phyloP scores from a whole-genome alignment of 2,888 invertebrate genomes.

The Cerceris rybyensis region DNA sequence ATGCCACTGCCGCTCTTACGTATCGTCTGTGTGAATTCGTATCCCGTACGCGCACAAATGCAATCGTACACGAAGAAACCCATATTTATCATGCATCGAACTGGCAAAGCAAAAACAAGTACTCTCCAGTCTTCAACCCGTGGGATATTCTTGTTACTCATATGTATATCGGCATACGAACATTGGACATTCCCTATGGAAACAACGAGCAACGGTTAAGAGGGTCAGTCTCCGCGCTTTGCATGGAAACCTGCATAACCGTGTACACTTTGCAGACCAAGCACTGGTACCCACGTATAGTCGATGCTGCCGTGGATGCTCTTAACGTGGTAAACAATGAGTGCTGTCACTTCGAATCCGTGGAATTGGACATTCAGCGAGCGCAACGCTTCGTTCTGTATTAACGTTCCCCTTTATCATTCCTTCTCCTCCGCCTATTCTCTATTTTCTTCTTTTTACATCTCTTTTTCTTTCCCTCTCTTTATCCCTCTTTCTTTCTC shows the following conservation, averaged over 20 bases:
- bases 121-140: background rate
- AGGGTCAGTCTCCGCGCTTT: too few relatives aligned
- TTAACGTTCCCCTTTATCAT: slow-evolving; percentile 37
- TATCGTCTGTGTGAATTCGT: too few relatives aligned
- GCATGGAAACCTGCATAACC: background rate
- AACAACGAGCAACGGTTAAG: slow-evolving; percentile 25
- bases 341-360: slow-evolving; percentile 57
- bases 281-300: slow-evolving; percentile 9
- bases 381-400: slow-evolving; percentile 19
- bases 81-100: background rate
- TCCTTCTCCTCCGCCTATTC: slow-evolving; percentile 5
- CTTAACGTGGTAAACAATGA: slow-evolving; percentile 58
- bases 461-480: background rate
- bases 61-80: too few relatives aligned
- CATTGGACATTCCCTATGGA: slow-evolving; percentile 1
- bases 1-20: too few relatives aligned
- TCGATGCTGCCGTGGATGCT: slow-evolving; percentile 34
- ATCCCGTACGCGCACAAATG: too few relatives aligned
- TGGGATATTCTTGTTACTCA: slow-evolving; percentile 58
- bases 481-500: background rate
- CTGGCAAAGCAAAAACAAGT: background rate
- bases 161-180: slow-evolving; percentile 25
- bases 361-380: slow-evolving; percentile 24
- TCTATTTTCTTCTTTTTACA: slow-evolving; percentile 4
- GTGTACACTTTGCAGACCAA: background rate